phyloP scores from a whole-genome alignment of 2,888 invertebrate genomes.

The Pyrochroa serraticornis region DNA sequence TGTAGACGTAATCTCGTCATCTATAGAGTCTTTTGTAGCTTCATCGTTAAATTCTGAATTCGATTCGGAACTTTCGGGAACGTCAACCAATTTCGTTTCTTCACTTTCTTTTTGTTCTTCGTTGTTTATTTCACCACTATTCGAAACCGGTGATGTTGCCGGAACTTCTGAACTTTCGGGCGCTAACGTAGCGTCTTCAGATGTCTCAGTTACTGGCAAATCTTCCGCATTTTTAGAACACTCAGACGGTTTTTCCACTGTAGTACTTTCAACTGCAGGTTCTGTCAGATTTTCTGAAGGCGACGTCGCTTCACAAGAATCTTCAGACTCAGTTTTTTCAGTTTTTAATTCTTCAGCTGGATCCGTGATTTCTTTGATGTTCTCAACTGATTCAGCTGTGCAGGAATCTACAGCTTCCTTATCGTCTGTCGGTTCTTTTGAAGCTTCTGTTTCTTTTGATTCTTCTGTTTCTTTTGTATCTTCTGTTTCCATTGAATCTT shows the following conservation, averaged over 20 bases:
- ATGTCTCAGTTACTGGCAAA: background rate
- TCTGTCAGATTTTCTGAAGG: background rate
- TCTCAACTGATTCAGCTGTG: no score
- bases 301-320: background rate
- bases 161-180: slow-evolving; percentile 13
- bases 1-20: background rate
- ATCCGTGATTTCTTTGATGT: no score
- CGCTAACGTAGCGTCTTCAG: slow-evolving; percentile 1
- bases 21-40: slow-evolving; percentile 5
- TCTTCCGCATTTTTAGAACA: slow-evolving; percentile 1
- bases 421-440: no score
- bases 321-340: background rate
- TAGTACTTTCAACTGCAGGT: slow-evolving; percentile 1
- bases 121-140: slow-evolving; percentile 2
- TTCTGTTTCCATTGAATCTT: background rate
- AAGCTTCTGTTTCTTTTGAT: background rate
- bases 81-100: slow-evolving; percentile 20
- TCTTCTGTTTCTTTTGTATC: background rate
- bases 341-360: background rate
- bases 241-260: slow-evolving; percentile 11
- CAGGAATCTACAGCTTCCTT: no score
- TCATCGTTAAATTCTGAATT: slow-evolving; percentile 13
- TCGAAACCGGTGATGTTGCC: background rate
- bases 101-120: slow-evolving; percentile 15
- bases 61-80: slow-evolving; percentile 12